Conservation (phyloP, 1,140 invertebrate genomes). For the Thaumetopoea pityocampa region DNA sequence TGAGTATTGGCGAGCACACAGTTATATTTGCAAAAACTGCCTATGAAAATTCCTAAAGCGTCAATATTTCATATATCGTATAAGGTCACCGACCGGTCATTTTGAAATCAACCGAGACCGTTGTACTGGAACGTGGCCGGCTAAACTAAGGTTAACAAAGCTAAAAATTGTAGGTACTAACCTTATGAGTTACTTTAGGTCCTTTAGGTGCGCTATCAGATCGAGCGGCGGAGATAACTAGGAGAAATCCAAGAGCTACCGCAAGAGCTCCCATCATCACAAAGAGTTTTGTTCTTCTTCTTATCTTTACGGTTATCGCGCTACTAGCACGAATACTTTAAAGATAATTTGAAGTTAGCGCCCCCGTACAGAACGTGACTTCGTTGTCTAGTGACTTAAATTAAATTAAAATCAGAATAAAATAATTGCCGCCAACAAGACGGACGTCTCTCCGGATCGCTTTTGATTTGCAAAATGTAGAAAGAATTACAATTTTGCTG, state of each 20-base stretch:
- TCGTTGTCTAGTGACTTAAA: too few species aligned
- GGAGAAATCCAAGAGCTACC: constrained; percentile 44
- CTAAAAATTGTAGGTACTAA: constrained; percentile 18
- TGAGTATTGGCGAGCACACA: constrained; percentile 1
- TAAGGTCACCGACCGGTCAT: constrained; percentile 48
- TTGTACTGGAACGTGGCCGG: not conserved
- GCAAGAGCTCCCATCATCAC: constrained; percentile 56
- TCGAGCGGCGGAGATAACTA: constrained; percentile 42
- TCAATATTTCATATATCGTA: too few species aligned
- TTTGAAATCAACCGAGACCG: constrained; percentile 1
- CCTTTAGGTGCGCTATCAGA: constrained; percentile 59
- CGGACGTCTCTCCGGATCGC: too few species aligned
- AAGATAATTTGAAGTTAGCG: too few species aligned
- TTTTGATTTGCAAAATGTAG: too few species aligned
- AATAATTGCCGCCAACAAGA: too few species aligned
- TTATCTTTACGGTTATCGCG: constrained; percentile 53
- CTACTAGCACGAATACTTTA: too few species aligned
- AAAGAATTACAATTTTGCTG: too few species aligned
- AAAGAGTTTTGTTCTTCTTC: constrained; percentile 52
- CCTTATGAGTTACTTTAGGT: constrained; percentile 68
- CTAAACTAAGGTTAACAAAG: not conserved
- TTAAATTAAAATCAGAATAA: too few species aligned
- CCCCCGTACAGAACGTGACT: too few species aligned
- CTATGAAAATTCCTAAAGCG: constrained; percentile 41
- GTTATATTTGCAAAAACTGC: constrained; percentile 1